These are phyloP conservation scores for Iselma pallidipennis DNA, from an alignment of 2,888 invertebrate genomes.

Conservation along the genomic window DNA sequence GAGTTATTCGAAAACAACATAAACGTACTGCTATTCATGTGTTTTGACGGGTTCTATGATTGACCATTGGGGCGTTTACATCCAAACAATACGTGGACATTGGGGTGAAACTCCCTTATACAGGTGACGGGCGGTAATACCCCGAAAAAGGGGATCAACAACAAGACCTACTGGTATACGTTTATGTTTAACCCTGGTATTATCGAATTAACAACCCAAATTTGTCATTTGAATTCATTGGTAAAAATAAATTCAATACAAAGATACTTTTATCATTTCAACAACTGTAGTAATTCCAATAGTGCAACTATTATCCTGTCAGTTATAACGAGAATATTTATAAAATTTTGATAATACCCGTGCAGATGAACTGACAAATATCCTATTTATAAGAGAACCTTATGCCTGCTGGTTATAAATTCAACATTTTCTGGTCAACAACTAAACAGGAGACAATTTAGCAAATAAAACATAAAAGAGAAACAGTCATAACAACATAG, in stretches of 20 bases:
- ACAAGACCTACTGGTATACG: conserved; percentile 1
- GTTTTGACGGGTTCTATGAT: conserved; percentile 37
- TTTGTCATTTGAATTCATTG: conserved; percentile 31
- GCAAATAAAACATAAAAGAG: conserved; percentile 2
- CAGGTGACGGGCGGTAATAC: conserved; percentile 18
- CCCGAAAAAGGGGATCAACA: conserved; percentile 29
- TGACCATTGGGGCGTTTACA: conserved; percentile 36
- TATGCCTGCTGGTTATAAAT: neutral
- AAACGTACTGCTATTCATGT: conserved; percentile 30
- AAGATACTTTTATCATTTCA: neutral
- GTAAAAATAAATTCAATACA: neutral
- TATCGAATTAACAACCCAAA: conserved; percentile 31
- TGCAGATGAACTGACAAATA: neutral
- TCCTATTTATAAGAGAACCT: too few relatives aligned
- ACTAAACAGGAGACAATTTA: conserved; percentile 10
- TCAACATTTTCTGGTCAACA: neutral
- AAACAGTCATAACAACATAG: conserved; percentile 3
- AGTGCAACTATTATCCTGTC: neutral
- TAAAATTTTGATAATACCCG: neutral
- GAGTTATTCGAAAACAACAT: conserved; percentile 37
- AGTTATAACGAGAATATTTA: neutral
- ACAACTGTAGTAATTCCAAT: neutral
- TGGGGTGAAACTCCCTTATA: conserved; percentile 23
- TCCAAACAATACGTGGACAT: conserved; percentile 17
- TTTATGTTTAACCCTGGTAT: conserved; percentile 16